phyloP scores from a whole-genome alignment of 2,888 invertebrate species.

The Metalampra italica region DNA sequence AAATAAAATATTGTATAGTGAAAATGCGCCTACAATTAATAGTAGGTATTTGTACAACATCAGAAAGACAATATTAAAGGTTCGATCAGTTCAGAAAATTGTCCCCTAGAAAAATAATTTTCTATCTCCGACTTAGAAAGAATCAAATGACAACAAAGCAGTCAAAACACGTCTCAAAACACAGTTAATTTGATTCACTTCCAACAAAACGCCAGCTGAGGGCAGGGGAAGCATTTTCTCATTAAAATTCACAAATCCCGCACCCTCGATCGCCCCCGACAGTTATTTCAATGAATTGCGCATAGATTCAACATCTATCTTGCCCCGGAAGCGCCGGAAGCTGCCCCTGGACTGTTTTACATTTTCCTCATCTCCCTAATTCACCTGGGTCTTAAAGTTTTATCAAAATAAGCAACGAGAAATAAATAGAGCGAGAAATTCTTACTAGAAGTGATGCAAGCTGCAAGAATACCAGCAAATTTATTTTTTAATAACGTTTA shows the following conservation, averaged over 20 bases:
- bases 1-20: too few species aligned
- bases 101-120: too few species aligned
- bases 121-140: too few species aligned
- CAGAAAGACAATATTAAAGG: too few species aligned
- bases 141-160: too few species aligned
- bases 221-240: slow-evolving; percentile 1
- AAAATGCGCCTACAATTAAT: too few species aligned
- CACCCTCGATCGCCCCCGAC: background rate
- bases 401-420: background rate
- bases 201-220: background rate
- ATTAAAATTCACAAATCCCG: slow-evolving; percentile 1
- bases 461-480: background rate
- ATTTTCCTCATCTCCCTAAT: background rate
- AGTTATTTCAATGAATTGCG: slow-evolving; percentile 7
- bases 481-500: background rate
- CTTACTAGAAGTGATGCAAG: background rate
- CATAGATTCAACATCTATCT: slow-evolving; percentile 1
- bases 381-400: background rate
- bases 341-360: background rate
- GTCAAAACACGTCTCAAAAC: background rate
- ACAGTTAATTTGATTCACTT: background rate
- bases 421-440: background rate
- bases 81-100: too few species aligned
- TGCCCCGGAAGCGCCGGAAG: background rate
- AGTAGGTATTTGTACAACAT: too few species aligned